A percentile compares a stretch with the other conserved stretches of the same genome.
These are phyloP conservation scores for Mycalesis mineus DNA, from an alignment of 2,888 invertebrate species.

Conservation along the genomic window DNA sequence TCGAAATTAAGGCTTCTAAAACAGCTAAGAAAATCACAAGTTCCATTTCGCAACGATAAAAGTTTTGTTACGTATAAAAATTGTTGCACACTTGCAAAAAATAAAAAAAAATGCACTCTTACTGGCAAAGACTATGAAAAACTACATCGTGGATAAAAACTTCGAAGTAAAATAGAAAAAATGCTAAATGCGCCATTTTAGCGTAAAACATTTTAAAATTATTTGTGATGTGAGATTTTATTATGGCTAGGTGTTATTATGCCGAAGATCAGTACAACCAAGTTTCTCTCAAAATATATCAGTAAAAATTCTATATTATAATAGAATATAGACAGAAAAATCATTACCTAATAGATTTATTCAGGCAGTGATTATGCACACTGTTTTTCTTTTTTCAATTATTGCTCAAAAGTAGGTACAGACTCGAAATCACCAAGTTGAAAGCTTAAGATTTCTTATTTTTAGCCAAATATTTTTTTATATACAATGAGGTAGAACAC, in stretches of 20 bases:
- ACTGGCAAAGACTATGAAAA: constrained; percentile 56
- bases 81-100: constrained; percentile 48
- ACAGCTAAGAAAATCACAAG: constrained; percentile 28
- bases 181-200: constrained; percentile 24
- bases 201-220: constrained; percentile 27
- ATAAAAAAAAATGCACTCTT: constrained; percentile 65
- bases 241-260: constrained; percentile 25
- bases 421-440: constrained; percentile 42
- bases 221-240: constrained; percentile 36
- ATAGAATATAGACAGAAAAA: constrained; percentile 32
- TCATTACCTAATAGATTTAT: constrained; percentile 31
- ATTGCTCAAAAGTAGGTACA: constrained; percentile 55
- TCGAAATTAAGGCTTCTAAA: constrained; percentile 26
- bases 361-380: constrained; percentile 53
- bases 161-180: constrained; percentile 22
- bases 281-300: constrained; percentile 29
- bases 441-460: constrained; percentile 58
- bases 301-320: constrained; percentile 28
- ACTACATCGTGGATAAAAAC: constrained; percentile 28
- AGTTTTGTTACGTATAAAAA: constrained; percentile 23
- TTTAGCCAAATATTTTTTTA: constrained; percentile 66
- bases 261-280: constrained; percentile 29
- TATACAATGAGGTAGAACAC: constrained; percentile 75
- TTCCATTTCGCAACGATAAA: constrained; percentile 20
- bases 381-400: constrained; percentile 44